Conservation (phyloP, 2,888 invertebrate species). For the Eupithecia dodoneata region DNA sequence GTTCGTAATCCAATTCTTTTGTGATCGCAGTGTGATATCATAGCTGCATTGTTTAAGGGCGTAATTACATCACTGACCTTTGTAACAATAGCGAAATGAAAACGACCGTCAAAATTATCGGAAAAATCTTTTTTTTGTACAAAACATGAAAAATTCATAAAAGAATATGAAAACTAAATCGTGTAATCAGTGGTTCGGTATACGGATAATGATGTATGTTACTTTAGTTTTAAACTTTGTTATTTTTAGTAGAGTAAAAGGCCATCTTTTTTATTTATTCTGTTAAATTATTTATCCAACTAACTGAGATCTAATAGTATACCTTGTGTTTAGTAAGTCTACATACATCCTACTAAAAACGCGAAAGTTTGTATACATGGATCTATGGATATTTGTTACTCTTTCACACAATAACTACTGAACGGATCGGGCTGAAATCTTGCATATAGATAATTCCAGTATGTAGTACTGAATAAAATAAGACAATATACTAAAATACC, state of each 20-base stretch:
- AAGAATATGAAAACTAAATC: neutral
- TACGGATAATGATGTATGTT: neutral
- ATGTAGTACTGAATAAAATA: neutral
- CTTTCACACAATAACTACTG: no score
- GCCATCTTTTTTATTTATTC: no score
- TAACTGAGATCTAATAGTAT: no score
- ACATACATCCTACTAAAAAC: neutral
- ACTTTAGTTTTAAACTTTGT: neutral
- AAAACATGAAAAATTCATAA: constrained; percentile 18
- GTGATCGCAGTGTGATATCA: constrained; percentile 35
- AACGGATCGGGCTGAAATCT: no score
- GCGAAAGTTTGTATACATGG: no score
- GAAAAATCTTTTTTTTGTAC: constrained; percentile 25
- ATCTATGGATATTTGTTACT: no score
- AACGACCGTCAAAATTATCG: constrained; percentile 37
- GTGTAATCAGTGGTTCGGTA: neutral
- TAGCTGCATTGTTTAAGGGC: constrained; percentile 40
- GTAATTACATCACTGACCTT: constrained; percentile 45
- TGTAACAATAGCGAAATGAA: constrained; percentile 42
- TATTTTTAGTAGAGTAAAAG: neutral
- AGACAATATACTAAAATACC: neutral
- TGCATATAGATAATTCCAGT: no score
- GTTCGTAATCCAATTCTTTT: constrained; percentile 43
- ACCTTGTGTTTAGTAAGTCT: neutral
- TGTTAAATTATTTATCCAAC: no score